Base-by-base conservation (phyloP, 2,888 invertebrate genomes). In the Anagyrus pseudococci region DNA sequence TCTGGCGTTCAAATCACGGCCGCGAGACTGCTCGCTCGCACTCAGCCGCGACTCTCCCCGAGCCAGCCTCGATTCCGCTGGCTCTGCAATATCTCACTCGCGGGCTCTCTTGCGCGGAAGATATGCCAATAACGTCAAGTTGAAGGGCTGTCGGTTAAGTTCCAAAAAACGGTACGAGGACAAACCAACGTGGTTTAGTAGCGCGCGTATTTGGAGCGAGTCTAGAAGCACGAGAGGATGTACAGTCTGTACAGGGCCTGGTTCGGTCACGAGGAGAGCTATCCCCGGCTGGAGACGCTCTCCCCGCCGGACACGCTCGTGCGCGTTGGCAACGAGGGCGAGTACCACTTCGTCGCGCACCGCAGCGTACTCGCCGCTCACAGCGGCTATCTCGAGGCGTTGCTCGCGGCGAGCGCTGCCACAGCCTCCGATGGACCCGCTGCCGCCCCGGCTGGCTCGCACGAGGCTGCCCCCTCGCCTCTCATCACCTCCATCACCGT, bases 361-460 rank as follows among this genome's bases (percentile, higher is more conserved):
- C 85, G 86, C 46, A 82, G 84, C 26, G 84, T 90, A 13, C 77
- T 91, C 29, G 85, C 87, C 29, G 85, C 87, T 56, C 89, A 90
- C 76, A 89, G 89, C 74, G 90, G 89, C 25, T 90, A 89, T 74
- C 83, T 91, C 73, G 87, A 89, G 68, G 88, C 89, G 1, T 84
- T 88, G n/a, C 81, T 89, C 54, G 71, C 77, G 17, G 73, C 70
- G n/a, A 66, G 74, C 8, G 62, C 72, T 2, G 49, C 60, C 8
- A 4, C 25, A 1, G 55, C 58, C 17, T n/a, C n/a, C n/a, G n/a
- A n/a, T n/a, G n/a, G n/a, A n/a, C n/a, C n/a, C n/a, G n/a, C n/a
- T n/a, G n/a, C 64, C 68, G 47, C 74, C 54, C 70, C 77, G 25
- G 73, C 70, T 6, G 23, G 47, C 15, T 22, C 15, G 17, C 59